Conservation (phyloP, 2,797 vertebrate genomes). For the Acanthurus tractus region DNA sequence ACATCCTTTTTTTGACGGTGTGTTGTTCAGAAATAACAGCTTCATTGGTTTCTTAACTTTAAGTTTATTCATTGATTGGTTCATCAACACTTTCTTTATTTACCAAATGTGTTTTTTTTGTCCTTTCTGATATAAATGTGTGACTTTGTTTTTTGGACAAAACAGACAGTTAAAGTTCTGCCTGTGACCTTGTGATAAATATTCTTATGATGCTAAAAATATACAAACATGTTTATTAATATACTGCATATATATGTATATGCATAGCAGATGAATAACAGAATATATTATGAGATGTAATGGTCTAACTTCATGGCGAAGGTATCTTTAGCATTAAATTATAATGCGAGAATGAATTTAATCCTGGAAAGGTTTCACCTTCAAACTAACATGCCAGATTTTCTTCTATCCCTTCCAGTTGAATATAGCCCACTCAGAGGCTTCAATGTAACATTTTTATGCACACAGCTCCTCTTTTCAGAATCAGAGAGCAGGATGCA, state of each 20-base stretch:
- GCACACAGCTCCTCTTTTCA: constrained; percentile 21
- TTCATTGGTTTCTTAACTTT: not conserved
- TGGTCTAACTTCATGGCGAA: not conserved
- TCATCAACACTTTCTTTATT: not conserved
- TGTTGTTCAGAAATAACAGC: not conserved
- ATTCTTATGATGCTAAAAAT: too few species aligned
- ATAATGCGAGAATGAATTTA: not conserved
- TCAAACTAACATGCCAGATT: constrained; percentile 7
- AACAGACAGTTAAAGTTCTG: too few species aligned
- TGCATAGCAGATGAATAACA: not conserved
- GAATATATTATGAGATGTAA: not conserved
- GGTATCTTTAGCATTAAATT: constrained; percentile 1
- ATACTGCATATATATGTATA: not conserved
- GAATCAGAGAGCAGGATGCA: constrained; percentile 16
- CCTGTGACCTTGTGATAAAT: too few species aligned
- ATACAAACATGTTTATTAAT: too few species aligned
- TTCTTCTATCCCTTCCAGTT: not conserved
- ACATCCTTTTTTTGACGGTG: not conserved
- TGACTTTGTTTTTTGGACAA: too few species aligned
- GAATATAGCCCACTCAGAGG: constrained; percentile 14
- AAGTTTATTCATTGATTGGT: not conserved
- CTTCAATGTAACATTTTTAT: constrained; percentile 5
- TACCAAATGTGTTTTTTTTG: not conserved
- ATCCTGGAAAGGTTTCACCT: not conserved
- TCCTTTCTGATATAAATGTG: not conserved